Evolutionary conservation across 2,888 invertebrate genomes (phyloP).

Genomic region (Sylvicola cinctus): DNA sequence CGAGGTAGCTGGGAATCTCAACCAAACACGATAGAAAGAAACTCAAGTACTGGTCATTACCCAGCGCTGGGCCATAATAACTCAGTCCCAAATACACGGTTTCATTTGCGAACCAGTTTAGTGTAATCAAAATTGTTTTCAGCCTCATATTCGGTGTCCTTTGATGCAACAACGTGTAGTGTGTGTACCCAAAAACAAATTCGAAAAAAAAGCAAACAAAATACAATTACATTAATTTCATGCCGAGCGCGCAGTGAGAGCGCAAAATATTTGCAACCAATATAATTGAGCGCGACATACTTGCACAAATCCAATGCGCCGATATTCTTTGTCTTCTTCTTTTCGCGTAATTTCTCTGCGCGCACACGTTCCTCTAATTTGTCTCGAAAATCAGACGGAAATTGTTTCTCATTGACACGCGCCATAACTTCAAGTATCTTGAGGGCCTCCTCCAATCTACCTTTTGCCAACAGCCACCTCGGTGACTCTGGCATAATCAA

Average conservation of each 20-base stretch:
- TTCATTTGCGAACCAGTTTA: conserved; percentile 85
- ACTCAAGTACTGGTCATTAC: conserved; percentile 71
- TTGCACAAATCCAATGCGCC: conserved; percentile 23
- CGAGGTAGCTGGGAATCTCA: conserved; percentile 73
- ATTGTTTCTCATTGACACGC: conserved; percentile 49
- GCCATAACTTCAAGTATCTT: conserved; percentile 59
- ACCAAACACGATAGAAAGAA: conserved; percentile 73
- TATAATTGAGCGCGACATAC: conserved; percentile 9
- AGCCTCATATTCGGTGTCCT: conserved; percentile 75
- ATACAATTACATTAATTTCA: not conserved
- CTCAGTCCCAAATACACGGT: conserved; percentile 83
- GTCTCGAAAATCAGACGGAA: conserved; percentile 50
- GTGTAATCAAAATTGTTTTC: conserved; percentile 65
- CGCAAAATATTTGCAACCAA: too few relatives aligned
- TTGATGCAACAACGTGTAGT: conserved; percentile 13
- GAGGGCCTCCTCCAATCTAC: conserved; percentile 61
- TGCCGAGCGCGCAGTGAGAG: not conserved
- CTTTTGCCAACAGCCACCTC: conserved; percentile 72
- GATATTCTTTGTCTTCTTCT: conserved; percentile 26
- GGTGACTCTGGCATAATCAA: conserved; percentile 80
- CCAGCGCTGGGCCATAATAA: conserved; percentile 76
- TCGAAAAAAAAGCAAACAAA: too few relatives aligned
- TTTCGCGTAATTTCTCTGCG: conserved; percentile 36
- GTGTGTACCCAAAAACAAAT: too few relatives aligned
- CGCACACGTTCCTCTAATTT: conserved; percentile 53